Evolutionary conservation across 1,140 invertebrate genomes (phyloP), one percentile per base, ranked within the genome.

Genomic region (Rhizoglyphus robini): DNA sequence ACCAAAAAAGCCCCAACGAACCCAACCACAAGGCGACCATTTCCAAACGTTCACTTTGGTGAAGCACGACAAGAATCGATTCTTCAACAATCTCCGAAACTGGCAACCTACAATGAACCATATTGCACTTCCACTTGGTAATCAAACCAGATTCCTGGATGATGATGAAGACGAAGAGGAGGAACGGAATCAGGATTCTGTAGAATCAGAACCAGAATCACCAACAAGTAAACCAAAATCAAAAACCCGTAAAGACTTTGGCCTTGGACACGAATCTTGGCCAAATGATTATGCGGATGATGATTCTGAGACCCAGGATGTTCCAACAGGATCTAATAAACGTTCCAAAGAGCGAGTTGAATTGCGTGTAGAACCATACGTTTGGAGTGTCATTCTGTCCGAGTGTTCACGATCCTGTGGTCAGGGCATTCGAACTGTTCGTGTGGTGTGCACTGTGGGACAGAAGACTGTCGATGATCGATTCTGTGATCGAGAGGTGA

Each of bases 371-470:
- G 60, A 67, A 58, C 61, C 47, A 8, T 67, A 65, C 20, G 23
- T 63, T 2, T 61, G 58, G 51, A 31, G 23, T 63, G 27, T 66
- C 15, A 38, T 36, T 54, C 30, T 65, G 20, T 66, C 38, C 2
- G 51, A 67, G 29, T 65, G 51, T 36, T 32, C 41, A 27, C 62
- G 46, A 8, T 18, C 48, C 18, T 54, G 48, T 63, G 57, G 54
- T 47, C 13, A 23, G 68, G 70, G 70, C 5, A 60, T 68, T 4
- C 51, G 65, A 23, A 68, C 68, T 32, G 64, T 70, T 20, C 60
- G 30, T 5, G 65, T 71, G 2, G 15, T 66, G 11, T 70, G 69
- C n/a, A 59, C 66, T 20, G 68, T 54, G 4, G 67, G 65, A 30
- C 41, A 31, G 23, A 61, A 49, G 5, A 62, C 54, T 0, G 69